Conservation (phyloP, 2,888 invertebrate genomes). For the Cloeon dipterum region DNA sequence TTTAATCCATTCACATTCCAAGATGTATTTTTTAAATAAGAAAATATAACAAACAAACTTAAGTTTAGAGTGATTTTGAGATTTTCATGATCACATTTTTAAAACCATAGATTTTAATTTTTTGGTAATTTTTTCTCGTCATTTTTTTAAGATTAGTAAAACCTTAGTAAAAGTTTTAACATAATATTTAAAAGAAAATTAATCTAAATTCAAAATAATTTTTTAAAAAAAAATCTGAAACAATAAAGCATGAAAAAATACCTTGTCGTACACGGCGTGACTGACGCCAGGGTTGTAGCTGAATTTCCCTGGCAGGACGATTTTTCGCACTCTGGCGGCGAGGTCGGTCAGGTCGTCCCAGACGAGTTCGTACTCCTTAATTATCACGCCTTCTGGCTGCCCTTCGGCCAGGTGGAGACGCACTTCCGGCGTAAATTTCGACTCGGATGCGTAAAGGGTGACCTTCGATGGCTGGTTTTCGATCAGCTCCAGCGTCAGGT, state of each 20-base stretch:
- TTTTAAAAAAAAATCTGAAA: background rate
- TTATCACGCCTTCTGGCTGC: background rate
- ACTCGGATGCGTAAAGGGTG: background rate
- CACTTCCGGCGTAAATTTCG: background rate
- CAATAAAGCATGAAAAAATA: too few species aligned
- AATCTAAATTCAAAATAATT: background rate
- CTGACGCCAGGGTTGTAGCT: constrained; percentile 4
- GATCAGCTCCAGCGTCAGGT: constrained; percentile 8
- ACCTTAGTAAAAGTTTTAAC: too few species aligned
- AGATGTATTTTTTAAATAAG: too few species aligned
- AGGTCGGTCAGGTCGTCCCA: background rate
- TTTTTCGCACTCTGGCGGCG: background rate
- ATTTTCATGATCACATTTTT: too few species aligned
- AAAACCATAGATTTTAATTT: too few species aligned
- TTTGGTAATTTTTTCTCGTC: too few species aligned
- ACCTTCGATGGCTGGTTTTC: background rate
- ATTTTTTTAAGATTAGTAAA: too few species aligned
- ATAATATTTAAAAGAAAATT: too few species aligned
- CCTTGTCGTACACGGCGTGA: constrained; percentile 5
- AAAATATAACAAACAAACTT: too few species aligned
- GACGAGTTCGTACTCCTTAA: constrained; percentile 4
- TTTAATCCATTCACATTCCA: too few species aligned
- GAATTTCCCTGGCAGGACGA: constrained; percentile 2
- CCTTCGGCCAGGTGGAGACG: background rate
- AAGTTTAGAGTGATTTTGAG: too few species aligned